These are phyloP conservation scores for Pseudochirops cupreus DNA, from an alignment of 2,797 vertebrate species.

Conservation along the genomic window DNA sequence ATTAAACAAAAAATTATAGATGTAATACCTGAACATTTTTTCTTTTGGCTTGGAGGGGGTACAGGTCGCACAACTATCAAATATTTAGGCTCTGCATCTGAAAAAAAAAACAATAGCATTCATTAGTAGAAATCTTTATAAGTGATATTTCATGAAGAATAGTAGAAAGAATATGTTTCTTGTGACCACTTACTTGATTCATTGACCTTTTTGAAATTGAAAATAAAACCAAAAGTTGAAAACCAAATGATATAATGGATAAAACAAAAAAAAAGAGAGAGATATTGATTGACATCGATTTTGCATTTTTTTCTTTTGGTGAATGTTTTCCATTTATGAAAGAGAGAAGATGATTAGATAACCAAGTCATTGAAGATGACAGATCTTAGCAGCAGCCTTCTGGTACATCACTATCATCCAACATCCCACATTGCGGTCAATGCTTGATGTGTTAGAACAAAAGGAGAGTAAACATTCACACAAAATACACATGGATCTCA, in stretches of 20 bases:
- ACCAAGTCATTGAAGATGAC: neutral
- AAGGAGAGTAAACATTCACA: neutral
- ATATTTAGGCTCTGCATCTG: slow-evolving; percentile 97
- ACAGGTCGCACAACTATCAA: slow-evolving; percentile 93
- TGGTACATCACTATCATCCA: neutral
- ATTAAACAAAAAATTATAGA: slow-evolving; percentile 14
- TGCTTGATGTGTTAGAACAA: neutral
- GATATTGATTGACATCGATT: neutral
- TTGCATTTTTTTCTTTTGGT: neutral
- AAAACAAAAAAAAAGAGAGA: neutral
- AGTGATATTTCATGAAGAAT: slow-evolving; percentile 26
- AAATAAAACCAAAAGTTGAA: slow-evolving; percentile 64
- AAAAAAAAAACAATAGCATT: slow-evolving; percentile 77
- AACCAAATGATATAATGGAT: neutral
- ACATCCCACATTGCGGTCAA: neutral
- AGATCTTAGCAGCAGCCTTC: neutral
- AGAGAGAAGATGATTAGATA: neutral
- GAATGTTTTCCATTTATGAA: neutral
- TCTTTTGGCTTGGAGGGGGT: slow-evolving; percentile 86
- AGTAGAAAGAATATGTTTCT: slow-evolving; percentile 14
- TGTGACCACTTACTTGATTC: neutral
- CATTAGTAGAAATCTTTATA: slow-evolving; percentile 45
- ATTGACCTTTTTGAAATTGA: slow-evolving; percentile 45
- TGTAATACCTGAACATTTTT: slow-evolving; percentile 88
- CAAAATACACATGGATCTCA: neutral